Percentiles rank a stretch among this genome's conserved stretches.
Evolutionary conservation across 2,113 vertebrate genomes (phyloP).

Genomic region (Syngnathus floridae): DNA sequence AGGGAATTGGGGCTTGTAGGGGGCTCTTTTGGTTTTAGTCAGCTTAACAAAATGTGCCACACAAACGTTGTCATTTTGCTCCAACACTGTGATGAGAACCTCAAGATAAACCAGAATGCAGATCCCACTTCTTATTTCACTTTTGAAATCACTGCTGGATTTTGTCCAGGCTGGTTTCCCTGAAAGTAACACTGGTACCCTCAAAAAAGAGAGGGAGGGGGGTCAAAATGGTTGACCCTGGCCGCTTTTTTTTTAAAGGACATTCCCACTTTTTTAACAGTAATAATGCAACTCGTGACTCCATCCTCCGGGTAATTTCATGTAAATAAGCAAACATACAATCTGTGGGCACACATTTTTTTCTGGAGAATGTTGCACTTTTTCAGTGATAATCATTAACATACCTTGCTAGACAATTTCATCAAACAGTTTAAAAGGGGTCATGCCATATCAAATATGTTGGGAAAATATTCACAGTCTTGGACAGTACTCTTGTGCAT

Average conservation of each 20-base stretch:
- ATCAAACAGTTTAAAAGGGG: constrained; percentile 67
- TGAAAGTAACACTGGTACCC: constrained; percentile 31
- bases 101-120: constrained; percentile 3
- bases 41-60: constrained; percentile 64
- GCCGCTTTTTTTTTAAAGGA: constrained; percentile 25
- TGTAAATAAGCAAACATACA: constrained; percentile 45
- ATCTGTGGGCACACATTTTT: constrained; percentile 44
- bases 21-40: constrained; percentile 68
- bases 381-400: constrained; percentile 54
- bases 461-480: constrained; percentile 54
- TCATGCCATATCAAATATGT: constrained; percentile 62
- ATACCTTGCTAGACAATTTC: constrained; percentile 57
- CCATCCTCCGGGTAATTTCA: constrained; percentile 36
- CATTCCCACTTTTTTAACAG: constrained; percentile 17
- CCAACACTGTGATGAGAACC: background rate
- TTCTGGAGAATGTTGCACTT: constrained; percentile 31
- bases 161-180: constrained; percentile 40
- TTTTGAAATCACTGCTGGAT: constrained; percentile 23
- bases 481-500: constrained; percentile 46
- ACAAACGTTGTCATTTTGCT: constrained; percentile 38
- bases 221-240: constrained; percentile 11
- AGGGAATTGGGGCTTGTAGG: background rate
- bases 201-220: background rate
- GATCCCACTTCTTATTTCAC: background rate
- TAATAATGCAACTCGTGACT: constrained; percentile 27